phyloP scores from a whole-genome alignment of 2,797 vertebrate species.

The Alauda arvensis region DNA sequence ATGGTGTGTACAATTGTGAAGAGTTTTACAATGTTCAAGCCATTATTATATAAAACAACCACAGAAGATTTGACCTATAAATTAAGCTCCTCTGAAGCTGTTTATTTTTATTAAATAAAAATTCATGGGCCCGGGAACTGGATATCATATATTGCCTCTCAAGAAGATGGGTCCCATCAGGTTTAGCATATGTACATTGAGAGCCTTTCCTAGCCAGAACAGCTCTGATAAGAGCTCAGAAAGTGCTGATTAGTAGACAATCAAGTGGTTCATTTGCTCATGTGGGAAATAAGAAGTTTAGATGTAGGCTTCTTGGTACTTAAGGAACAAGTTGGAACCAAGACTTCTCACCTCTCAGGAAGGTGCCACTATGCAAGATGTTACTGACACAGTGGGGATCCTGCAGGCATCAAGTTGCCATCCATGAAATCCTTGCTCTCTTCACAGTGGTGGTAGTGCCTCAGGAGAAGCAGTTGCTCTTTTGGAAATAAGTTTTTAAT shows the following conservation, averaged over 20 bases:
- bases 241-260: not conserved
- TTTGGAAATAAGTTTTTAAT: not conserved
- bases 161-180: not conserved
- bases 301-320: not conserved
- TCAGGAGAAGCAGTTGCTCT: not conserved
- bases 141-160: not conserved
- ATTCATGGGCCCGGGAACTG: not conserved
- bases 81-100: not conserved
- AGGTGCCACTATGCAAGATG: fast-evolving
- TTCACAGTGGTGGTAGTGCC: not conserved
- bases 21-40: not conserved
- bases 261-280: not conserved
- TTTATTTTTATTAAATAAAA: not conserved
- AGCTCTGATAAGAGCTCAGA: not conserved
- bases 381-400: not conserved
- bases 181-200: fast-evolving
- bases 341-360: not conserved
- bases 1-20: not conserved
- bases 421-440: not conserved
- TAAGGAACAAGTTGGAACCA: not conserved
- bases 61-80: not conserved
- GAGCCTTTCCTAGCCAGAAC: not conserved
- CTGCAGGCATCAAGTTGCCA: not conserved
- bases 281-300: not conserved
- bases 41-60: not conserved